Conservation (phyloP, 2,113 vertebrate genomes). For the Oreamnos americanus region DNA sequence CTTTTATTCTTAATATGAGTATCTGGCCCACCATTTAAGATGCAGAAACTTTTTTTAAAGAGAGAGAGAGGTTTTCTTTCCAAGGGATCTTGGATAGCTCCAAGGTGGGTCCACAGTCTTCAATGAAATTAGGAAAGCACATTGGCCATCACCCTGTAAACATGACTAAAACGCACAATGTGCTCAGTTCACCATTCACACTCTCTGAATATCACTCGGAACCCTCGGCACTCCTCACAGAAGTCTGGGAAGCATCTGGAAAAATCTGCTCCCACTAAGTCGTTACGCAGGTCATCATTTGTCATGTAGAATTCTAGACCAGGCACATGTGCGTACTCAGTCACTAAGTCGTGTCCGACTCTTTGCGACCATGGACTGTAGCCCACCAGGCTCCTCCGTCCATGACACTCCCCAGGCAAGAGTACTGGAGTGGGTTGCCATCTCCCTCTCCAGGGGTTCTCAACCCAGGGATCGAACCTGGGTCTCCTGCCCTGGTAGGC, state of each 20-base stretch:
- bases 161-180: not conserved
- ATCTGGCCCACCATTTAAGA: not conserved
- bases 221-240: not conserved
- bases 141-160: not conserved
- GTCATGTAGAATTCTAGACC: not conserved
- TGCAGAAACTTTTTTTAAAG: not conserved
- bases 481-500: not conserved
- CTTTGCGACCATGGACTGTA: not conserved
- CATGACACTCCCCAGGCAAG: not conserved
- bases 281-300: not conserved
- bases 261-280: not conserved
- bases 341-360: fast-evolving
- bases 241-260: not conserved
- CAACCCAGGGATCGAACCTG: not conserved
- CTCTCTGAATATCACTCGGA: not conserved
- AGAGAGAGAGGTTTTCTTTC: not conserved
- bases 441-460: not conserved
- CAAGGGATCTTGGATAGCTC: not conserved
- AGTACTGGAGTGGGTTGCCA: not conserved
- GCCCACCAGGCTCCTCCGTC: not conserved
- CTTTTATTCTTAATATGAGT: not conserved
- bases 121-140: not conserved
- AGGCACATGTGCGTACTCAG: fast-evolving
- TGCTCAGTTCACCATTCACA: not conserved
- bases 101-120: not conserved